Evolutionary conservation across 1,140 invertebrate species (phyloP).

Genomic region (Drosophila orosa): DNA sequence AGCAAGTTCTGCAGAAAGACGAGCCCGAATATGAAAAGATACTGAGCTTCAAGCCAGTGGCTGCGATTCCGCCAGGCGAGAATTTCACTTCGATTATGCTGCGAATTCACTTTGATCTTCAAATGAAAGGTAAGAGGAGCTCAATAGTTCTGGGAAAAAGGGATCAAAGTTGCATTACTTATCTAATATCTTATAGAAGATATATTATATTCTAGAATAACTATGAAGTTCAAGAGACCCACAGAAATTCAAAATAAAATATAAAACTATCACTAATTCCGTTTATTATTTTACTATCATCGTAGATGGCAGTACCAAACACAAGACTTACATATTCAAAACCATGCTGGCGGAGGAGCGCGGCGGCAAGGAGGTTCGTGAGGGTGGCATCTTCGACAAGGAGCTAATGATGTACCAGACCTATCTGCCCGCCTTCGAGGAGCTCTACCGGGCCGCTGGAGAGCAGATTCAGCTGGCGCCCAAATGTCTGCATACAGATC

Average conservation of each 20-base stretch:
- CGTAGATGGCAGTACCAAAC: slow-evolving; percentile 57
- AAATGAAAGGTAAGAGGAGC: slow-evolving; percentile 52
- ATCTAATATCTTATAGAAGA: too few species aligned
- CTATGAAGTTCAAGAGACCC: too few species aligned
- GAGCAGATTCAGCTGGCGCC: slow-evolving; percentile 57
- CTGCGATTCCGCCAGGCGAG: slow-evolving; percentile 70
- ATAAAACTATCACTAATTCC: too few species aligned
- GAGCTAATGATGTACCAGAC: slow-evolving; percentile 62
- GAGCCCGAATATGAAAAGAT: slow-evolving; percentile 76
- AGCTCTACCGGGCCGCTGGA: slow-evolving; percentile 61
- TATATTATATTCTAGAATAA: too few species aligned
- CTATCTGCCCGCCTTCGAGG: slow-evolving; percentile 67
- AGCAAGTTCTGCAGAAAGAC: slow-evolving; percentile 79
- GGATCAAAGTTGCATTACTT: too few species aligned
- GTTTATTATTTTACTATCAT: not conserved
- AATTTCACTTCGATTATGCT: slow-evolving; percentile 75
- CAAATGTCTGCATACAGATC: slow-evolving; percentile 54
- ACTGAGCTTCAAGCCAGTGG: slow-evolving; percentile 59
- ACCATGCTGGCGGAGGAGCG: slow-evolving; percentile 63
- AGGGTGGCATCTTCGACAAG: slow-evolving; percentile 58
- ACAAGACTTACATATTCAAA: slow-evolving; percentile 67
- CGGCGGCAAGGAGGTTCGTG: slow-evolving; percentile 51
- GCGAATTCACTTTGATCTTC: slow-evolving; percentile 61
- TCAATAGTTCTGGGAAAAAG: not conserved
- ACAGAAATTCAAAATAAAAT: too few species aligned